phyloP scores from a whole-genome alignment of 2,797 vertebrate species.

The Melanogrammus aeglefinus region DNA sequence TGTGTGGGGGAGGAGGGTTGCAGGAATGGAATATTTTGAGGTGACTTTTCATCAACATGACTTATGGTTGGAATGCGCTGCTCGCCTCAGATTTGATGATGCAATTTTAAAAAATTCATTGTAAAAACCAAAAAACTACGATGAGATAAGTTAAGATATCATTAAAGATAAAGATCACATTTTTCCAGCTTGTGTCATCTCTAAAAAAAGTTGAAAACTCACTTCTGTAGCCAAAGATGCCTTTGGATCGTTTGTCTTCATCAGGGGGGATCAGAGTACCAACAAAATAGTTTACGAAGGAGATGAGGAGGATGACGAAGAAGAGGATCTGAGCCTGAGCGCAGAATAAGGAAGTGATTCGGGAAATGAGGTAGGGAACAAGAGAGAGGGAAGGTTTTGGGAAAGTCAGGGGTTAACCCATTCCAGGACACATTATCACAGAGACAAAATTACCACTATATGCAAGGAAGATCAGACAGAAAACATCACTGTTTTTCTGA shows the following conservation, averaged over 20 bases:
- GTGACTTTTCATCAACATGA: background rate
- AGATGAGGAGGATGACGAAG: conserved; percentile 69
- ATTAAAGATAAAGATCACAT: background rate
- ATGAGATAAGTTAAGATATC: background rate
- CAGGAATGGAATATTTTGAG: background rate
- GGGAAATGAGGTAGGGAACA: no score
- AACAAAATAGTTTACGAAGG: conserved; percentile 72
- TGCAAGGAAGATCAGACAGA: background rate
- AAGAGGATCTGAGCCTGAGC: conserved; percentile 71
- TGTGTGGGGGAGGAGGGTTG: no score
- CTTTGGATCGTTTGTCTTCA: conserved; percentile 57
- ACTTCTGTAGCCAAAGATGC: conserved; percentile 73
- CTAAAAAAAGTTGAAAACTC: conserved; percentile 20
- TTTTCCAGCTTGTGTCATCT: background rate
- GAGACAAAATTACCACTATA: background rate
- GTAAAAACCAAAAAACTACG: no score
- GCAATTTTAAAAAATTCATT: no score
- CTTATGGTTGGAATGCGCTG: background rate
- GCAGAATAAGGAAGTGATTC: no score
- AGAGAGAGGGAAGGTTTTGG: background rate
- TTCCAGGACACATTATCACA: background rate
- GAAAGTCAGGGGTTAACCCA: background rate
- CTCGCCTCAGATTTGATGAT: no score
- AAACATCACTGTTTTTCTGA: background rate
- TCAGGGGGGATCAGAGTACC: conserved; percentile 66